These are phyloP conservation scores for Notodonta ziczac DNA, from an alignment of 2,888 invertebrate species.

Conservation along the genomic window DNA sequence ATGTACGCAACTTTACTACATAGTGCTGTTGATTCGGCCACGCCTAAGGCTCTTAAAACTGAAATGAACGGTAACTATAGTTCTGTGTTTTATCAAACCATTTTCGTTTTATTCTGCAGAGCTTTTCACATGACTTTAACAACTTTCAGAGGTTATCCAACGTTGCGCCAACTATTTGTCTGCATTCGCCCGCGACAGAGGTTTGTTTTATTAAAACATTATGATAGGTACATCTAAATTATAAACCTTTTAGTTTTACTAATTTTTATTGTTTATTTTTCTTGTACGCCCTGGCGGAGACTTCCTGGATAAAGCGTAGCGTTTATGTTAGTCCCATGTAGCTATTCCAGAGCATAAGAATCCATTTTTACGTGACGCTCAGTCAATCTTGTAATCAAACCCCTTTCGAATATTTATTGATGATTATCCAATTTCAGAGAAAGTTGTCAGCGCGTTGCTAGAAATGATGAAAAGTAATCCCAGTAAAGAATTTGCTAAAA, in stretches of 20 bases:
- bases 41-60: conserved; percentile 43
- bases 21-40: conserved; percentile 45
- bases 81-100: not conserved
- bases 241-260: too few species aligned
- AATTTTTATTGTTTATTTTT: too few species aligned
- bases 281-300: too few species aligned
- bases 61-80: conserved; percentile 57
- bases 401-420: too few species aligned
- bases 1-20: conserved; percentile 50
- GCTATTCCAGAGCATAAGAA: too few species aligned
- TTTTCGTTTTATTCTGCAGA: not conserved
- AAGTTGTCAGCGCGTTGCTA: conserved; percentile 50
- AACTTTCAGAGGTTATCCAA: conserved; percentile 57
- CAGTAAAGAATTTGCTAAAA: conserved; percentile 44
- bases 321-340: too few species aligned
- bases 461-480: conserved; percentile 58
- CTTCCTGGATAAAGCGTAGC: too few species aligned
- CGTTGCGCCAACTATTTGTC: conserved; percentile 63
- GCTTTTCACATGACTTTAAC: not conserved
- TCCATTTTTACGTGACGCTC: too few species aligned
- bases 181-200: conserved; percentile 62
- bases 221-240: too few species aligned
- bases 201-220: conserved; percentile 34
- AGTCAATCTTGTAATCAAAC: too few species aligned
- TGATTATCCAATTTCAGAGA: conserved; percentile 39